These are phyloP conservation scores for Neogobius melanostomus DNA, from an alignment of 2,113 vertebrate genomes.

Conservation along the genomic window DNA sequence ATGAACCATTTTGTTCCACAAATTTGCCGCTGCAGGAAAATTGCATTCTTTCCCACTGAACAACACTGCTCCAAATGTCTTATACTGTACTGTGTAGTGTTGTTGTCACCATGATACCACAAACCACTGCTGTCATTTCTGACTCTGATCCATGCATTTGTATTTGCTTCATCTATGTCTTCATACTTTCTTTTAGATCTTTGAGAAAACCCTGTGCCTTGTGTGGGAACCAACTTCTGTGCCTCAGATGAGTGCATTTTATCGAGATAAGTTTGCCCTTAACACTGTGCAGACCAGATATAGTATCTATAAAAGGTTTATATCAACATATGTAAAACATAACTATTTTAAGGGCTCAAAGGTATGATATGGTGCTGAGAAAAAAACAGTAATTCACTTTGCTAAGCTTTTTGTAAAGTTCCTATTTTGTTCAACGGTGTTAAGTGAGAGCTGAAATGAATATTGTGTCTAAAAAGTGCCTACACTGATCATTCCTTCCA, in stretches of 20 bases:
- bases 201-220: conserved; percentile 55
- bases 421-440: conserved; percentile 7
- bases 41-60: conserved; percentile 57
- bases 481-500: conserved; percentile 16
- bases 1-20: conserved; percentile 48
- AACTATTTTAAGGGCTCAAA: neutral
- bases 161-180: conserved; percentile 50
- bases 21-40: conserved; percentile 61
- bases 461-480: neutral
- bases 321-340: neutral
- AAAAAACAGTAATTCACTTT: neutral
- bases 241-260: conserved; percentile 15
- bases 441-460: conserved; percentile 42
- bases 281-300: conserved; percentile 10
- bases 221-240: conserved; percentile 47
- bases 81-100: conserved; percentile 38
- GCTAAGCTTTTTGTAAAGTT: neutral
- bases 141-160: conserved; percentile 13
- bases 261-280: conserved; percentile 30
- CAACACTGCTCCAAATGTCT: conserved; percentile 32
- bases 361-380: conserved; percentile 12
- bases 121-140: conserved; percentile 30
- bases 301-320: conserved; percentile 9
- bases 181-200: conserved; percentile 73
- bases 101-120: conserved; percentile 39